Evolutionary conservation across 2,113 vertebrate species (phyloP), one percentile per base, ranked within the genome.

Genomic region (Amblyornis subalaris): DNA sequence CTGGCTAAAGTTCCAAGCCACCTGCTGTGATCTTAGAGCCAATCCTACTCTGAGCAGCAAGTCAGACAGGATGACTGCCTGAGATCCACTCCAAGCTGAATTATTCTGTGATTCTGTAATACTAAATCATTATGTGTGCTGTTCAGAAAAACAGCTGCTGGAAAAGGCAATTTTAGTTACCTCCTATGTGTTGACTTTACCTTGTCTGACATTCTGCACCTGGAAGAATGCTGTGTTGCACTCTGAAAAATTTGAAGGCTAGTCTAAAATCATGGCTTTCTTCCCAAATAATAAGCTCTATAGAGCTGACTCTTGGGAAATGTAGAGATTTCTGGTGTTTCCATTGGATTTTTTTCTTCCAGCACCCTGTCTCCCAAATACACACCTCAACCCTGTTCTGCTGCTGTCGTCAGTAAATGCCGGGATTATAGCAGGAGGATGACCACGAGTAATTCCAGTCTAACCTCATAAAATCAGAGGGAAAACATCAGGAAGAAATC

Each of bases 121-220:
- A 73, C 15, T 51, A 70, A 85, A 81, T 47, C 26, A 90, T 57
- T 78, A 61, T 25, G 24, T 48, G 15, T 44, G 28, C 36, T 66
- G 47, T 61, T 70, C 70, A 85, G 70, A 73, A 78, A 81, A 95
- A 48, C 60, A 90, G 55, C 65, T 94, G 83, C 74, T 94, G 65
- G 65, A 65, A 81, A 88, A 94, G 15, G 33, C 26, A 65, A 62
- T 9, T 54, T 80, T 12, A 35, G 53, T 60, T 87, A 48, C 64
- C 15, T 72, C 33, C 40, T 20, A 23, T 2, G 7, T 47, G 26
- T 60, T 55, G n/a, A 36, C 54, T 85, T 88, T 42, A 77, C 50
- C 20, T 53, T 38, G 48, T 58, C 35, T 88, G 70, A 88, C 50
- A 70, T 82, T 78, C 60, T 53, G n/a, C 36, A 40, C 23, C 14